A percentile compares a stretch with the other conserved stretches of the same genome.
These are phyloP conservation scores for Bubo scandiacus DNA, from an alignment of 2,113 vertebrate genomes.

Conservation along the genomic window DNA sequence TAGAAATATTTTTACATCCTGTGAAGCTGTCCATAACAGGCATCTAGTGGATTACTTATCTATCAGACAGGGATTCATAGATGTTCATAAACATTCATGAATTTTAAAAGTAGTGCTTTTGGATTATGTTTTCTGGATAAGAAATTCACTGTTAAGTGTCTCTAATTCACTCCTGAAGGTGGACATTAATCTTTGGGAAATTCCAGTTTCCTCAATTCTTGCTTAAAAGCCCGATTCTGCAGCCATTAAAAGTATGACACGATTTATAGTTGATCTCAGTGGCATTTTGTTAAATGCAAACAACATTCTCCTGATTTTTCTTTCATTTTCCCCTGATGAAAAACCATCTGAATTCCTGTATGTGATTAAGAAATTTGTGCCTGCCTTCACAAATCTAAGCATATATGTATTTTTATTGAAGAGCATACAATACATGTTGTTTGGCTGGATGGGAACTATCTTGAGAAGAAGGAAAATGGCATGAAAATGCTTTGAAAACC, in stretches of 20 bases:
- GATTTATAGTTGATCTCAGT: background rate
- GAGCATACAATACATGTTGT: background rate
- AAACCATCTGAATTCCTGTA: background rate
- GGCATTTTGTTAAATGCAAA: background rate
- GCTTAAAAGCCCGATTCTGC: background rate
- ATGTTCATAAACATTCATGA: background rate
- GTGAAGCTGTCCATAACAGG: background rate
- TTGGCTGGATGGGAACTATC: background rate
- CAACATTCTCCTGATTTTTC: background rate
- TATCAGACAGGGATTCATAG: background rate
- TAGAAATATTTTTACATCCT: background rate
- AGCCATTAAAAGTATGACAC: background rate
- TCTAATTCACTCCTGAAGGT: background rate
- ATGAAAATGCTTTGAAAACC: background rate
- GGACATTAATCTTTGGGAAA: background rate
- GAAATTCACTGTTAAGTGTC: background rate
- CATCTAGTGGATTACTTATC: background rate
- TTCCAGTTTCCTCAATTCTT: background rate
- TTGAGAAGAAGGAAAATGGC: background rate
- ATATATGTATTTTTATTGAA: background rate
- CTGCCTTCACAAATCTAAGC: background rate
- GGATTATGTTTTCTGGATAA: background rate
- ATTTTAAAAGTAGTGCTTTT: background rate
- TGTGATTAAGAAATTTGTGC: background rate
- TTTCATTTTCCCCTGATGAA: background rate